Base-by-base conservation (phyloP, 2,113 vertebrate genomes). In the Caranx ignobilis region DNA sequence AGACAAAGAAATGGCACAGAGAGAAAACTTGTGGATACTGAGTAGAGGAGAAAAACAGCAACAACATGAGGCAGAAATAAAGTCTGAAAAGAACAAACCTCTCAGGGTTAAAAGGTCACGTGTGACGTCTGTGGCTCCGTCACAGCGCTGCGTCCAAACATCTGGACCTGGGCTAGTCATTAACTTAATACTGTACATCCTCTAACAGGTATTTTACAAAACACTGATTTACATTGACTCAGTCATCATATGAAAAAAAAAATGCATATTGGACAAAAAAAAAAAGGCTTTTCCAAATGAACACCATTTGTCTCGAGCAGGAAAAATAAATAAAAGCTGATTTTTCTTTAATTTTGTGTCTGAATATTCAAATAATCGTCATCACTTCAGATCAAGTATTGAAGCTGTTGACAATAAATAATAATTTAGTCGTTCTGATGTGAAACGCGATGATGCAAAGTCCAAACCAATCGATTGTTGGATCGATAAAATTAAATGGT, bases 181-280 rank as follows among this genome's bases (percentile, higher is more conserved):
- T 77, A 12, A 82, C 35, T 72, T 81, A 78, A 56, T 75, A 68
- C 72, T 67, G 31, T 21, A 71, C 71, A 72, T 76, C 9, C 1
- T 47, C n/a, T 41, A 8, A 26, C 41, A n/a, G 52, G 26, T 32
- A 32, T 26, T 75, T 56, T 48, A 75, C 80, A 72, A 80, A 85
- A 87, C 57, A 77, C 69, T 48, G 62, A 67, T 55, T 77, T 26
- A 75, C 64, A 75, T 15, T 1, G 15, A 79, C 35, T 79, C n/a
- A 34, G 5, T 79, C 0, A 0, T 83, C 16, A 16, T 78, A 67
- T 65, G 59, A 75, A 76, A 26, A 26, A 26, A 26, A 26, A 75
- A 88, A 67, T 31, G 71, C 67, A 63, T 3, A 26, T 1, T 0
- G 0, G 45, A 56, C 69, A 79, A 57, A n/a, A 26, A 57, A n/a